Evolutionary conservation across 2,113 vertebrate species (phyloP).

Genomic region (Canis aureus): DNA sequence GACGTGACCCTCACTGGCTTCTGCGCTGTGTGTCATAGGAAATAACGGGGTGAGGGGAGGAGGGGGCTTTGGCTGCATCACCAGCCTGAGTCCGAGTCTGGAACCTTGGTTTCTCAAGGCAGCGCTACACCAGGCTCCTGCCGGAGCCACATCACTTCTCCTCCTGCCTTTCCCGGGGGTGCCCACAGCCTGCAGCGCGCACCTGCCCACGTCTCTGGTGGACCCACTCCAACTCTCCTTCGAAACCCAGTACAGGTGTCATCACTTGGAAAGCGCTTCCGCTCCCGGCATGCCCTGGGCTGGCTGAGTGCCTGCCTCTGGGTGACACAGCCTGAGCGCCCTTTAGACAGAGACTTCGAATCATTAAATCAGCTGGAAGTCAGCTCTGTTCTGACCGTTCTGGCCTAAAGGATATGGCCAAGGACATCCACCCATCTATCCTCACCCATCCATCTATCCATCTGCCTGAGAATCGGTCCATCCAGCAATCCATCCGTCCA

Average conservation of each 20-base stretch:
- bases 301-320: no score
- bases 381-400: not conserved
- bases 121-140: not conserved
- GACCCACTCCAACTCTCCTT: not conserved
- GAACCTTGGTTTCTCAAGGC: not conserved
- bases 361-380: not conserved
- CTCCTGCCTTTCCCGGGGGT: not conserved
- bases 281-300: not conserved
- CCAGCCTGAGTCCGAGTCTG: not conserved
- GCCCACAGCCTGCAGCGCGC: not conserved
- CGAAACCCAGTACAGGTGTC: not conserved
- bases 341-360: not conserved
- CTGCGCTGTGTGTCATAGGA: not conserved
- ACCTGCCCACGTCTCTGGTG: not conserved
- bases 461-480: no score
- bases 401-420: not conserved
- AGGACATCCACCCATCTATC: not conserved
- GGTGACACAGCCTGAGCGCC: not conserved
- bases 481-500: not conserved
- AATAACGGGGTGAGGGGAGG: not conserved
- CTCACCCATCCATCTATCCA: not conserved
- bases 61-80: not conserved
- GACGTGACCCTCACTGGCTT: not conserved
- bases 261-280: not conserved
- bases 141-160: no score